Evolutionary conservation across 2,113 vertebrate species (phyloP).

Genomic region (Harpagus bidentatus): DNA sequence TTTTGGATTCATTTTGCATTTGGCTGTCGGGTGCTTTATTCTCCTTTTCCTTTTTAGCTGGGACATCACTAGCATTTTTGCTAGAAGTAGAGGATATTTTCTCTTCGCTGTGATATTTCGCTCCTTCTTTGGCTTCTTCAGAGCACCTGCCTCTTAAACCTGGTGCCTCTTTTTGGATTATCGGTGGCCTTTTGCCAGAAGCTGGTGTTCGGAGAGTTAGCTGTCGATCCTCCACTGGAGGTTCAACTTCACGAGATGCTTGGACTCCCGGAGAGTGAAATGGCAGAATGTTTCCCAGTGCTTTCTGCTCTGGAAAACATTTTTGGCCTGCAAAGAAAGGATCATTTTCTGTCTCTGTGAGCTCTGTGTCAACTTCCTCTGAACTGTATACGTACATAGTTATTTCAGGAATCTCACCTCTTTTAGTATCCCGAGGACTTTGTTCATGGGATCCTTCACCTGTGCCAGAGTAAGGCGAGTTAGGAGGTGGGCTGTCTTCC

Average conservation of each 20-base stretch:
- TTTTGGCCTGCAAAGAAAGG: slow-evolving; percentile 19
- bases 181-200: neutral
- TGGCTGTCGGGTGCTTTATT: neutral
- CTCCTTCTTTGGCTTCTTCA: neutral
- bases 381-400: neutral
- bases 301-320: slow-evolving; percentile 10
- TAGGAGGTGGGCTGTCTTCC: neutral
- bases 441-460: neutral
- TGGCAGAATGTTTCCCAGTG: neutral
- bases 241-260: neutral
- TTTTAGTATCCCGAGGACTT: neutral
- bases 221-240: neutral
- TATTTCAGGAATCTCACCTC: slow-evolving; percentile 30
- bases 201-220: neutral
- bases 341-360: neutral
- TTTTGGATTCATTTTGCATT: neutral
- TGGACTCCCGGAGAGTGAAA: neutral
- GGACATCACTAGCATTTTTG: neutral
- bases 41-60: neutral
- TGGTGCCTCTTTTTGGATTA: neutral
- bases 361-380: slow-evolving; percentile 28
- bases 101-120: neutral
- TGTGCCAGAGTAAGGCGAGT: neutral
- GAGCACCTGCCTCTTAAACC: neutral
- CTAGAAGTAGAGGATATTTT: neutral